Conservation (phyloP, 37 sponge, comb jelly and placozoan species). For the Cladorhizidae sp. region DNA sequence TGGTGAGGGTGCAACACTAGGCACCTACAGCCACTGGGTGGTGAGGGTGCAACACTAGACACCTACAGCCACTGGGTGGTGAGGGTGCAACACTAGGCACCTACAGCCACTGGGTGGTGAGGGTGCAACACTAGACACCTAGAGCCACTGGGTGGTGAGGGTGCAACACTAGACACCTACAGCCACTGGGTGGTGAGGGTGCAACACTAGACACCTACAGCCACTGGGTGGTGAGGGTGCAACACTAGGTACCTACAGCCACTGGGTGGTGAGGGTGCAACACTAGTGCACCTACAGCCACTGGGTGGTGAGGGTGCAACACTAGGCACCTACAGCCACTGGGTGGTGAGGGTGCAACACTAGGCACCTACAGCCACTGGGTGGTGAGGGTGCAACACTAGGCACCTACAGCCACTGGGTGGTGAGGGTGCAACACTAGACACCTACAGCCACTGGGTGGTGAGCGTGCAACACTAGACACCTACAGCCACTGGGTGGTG, state of each 20-base stretch:
- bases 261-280: constrained; percentile 7
- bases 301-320: too few relatives aligned
- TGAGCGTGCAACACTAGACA: not conserved
- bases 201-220: not conserved
- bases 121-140: constrained; percentile 12
- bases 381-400: not conserved
- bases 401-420: constrained; percentile 3
- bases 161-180: not conserved
- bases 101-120: not conserved
- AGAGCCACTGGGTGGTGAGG: too few relatives aligned
- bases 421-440: constrained; percentile 7
- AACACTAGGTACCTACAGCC: not conserved
- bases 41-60: constrained; percentile 7
- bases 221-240: too few relatives aligned
- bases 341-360: constrained; percentile 1
- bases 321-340: constrained; percentile 9
- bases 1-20: not conserved
- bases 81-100: not conserved
- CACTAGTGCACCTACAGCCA: too few relatives aligned
- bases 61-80: too few relatives aligned
- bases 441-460: too few relatives aligned
- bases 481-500: constrained; percentile 1
- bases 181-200: constrained; percentile 4
- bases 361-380: too few relatives aligned
- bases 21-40: constrained; percentile 3